Percentiles rank a stretch among this genome's conserved stretches.
These are phyloP conservation scores for Stegodyphus dumicola DNA, from an alignment of 1,140 invertebrate species.

Conservation along the genomic window DNA sequence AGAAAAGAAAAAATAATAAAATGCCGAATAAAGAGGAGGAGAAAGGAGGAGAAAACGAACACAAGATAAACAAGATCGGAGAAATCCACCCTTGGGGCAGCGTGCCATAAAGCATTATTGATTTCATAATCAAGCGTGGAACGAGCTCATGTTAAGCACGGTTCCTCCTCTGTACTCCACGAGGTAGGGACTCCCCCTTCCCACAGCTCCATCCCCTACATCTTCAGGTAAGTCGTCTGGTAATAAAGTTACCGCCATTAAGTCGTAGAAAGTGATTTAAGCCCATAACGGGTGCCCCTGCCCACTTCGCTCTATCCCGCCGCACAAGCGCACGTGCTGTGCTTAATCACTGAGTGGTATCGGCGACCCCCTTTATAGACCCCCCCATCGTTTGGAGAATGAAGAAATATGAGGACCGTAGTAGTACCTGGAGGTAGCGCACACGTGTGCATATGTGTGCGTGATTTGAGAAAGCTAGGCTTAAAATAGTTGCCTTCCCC, in stretches of 20 bases:
- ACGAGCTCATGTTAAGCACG: neutral
- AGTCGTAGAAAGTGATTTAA: constrained; percentile 44
- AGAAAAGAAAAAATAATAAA: no score
- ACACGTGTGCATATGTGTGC: constrained; percentile 12
- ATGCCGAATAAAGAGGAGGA: no score
- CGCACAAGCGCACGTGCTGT: constrained; percentile 3
- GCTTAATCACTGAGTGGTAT: constrained; percentile 28
- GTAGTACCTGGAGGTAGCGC: neutral
- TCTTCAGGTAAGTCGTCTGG: constrained; percentile 25
- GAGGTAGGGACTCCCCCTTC: no score
- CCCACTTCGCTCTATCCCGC: neutral
- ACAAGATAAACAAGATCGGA: no score
- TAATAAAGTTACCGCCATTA: constrained; percentile 43
- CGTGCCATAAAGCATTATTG: constrained; percentile 30
- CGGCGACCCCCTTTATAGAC: neutral
- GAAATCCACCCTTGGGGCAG: neutral
- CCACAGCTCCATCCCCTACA: no score
- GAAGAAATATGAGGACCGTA: constrained; percentile 21
- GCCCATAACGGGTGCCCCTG: constrained; percentile 13
- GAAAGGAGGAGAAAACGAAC: no score
- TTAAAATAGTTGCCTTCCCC: no score
- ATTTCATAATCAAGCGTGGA: constrained; percentile 35
- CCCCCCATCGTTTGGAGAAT: constrained; percentile 12
- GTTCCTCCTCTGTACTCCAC: no score
- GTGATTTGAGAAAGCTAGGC: neutral